A percentile compares a stretch with the other conserved stretches of the same genome.
Conservation (phyloP, 2,113 vertebrate genomes). For the Chlamydotis undulata region DNA sequence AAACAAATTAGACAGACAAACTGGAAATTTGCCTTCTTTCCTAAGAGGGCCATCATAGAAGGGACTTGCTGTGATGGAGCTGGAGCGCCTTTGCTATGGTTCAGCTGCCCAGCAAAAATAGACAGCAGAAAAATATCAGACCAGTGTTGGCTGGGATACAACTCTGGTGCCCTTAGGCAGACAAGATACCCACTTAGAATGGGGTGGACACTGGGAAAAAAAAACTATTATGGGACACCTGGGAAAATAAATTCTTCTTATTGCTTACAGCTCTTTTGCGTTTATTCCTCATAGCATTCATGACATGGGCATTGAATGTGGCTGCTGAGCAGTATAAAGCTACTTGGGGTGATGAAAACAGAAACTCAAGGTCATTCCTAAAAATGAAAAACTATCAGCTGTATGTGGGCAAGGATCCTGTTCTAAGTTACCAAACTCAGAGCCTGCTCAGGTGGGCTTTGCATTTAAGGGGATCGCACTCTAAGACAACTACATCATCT, state of each 20-base stretch:
- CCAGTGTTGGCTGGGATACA: constrained; percentile 20
- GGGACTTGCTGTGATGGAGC: background rate
- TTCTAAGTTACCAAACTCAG: background rate
- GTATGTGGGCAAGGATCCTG: background rate
- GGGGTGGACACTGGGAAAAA: background rate
- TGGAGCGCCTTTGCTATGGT: background rate
- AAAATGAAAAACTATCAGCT: constrained; percentile 17
- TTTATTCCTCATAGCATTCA: background rate
- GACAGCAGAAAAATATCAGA: background rate
- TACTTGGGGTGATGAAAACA: background rate
- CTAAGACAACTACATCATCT: background rate
- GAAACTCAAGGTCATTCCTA: background rate
- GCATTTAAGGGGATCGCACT: constrained; percentile 1
- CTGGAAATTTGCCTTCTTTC: constrained; percentile 25
- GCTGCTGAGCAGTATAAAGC: background rate
- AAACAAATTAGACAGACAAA: constrained; percentile 52
- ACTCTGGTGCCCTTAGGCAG: background rate
- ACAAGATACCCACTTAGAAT: constrained; percentile 7
- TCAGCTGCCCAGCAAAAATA: background rate
- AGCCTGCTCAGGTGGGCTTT: background rate
- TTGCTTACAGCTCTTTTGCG: background rate
- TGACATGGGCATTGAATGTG: background rate
- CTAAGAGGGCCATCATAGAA: background rate
- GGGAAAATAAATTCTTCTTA: background rate
- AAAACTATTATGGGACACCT: background rate